Evolutionary conservation across 2,888 invertebrate species (phyloP), one percentile per base, ranked within the genome.

Genomic region (Drosophila merina): DNA sequence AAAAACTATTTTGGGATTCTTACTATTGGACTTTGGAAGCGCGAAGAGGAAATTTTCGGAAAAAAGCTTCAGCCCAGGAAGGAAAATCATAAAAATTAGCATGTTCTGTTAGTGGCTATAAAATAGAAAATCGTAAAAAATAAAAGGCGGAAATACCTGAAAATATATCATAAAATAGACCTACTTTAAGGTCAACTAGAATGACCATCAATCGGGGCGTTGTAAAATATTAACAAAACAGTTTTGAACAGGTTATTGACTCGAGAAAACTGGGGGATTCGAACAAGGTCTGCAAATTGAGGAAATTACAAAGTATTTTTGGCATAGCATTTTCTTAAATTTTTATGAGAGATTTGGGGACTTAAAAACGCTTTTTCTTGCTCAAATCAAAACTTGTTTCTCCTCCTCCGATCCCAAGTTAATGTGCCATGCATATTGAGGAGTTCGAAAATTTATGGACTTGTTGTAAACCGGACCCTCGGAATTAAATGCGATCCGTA

Each of bases 391-490:
- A 71, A 71, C 72, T 48, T 38, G 71, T 71, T 63, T 71, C 38
- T 52, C 30, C 38, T 14, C 38, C 38, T 30, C 8, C 40, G 20
- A 20, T 77, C 60, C 26, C 10, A 54, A 44, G 58, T 64, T 54
- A 52, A 66, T 66, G 75, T 72, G 78, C 51, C 55, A 36, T 58
- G 81, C 74, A 81, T 81, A 68, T 76, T 71, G 57, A 81, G 50
- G 52, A 70, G 62, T 51, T 64, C 25, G 14, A 40, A 56, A 68
- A 72, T 72, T 72, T 66, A 72, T 72, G 57, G 72, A 52, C 76
- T 57, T 60, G 59, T 68, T 66, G 54, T 66, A 77, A 81, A 82
- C 81, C 77, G 81, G 85, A 79, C 75, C 59, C 77, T 42, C 54
- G 12, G 62, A 55, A 42, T 50, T 50, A 69, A 47, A 55, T 50